Percentiles rank a stretch among this genome's conserved stretches.
phyloP scores from a whole-genome alignment of 2,888 invertebrate genomes.

The Noctuana brunneofusca region DNA sequence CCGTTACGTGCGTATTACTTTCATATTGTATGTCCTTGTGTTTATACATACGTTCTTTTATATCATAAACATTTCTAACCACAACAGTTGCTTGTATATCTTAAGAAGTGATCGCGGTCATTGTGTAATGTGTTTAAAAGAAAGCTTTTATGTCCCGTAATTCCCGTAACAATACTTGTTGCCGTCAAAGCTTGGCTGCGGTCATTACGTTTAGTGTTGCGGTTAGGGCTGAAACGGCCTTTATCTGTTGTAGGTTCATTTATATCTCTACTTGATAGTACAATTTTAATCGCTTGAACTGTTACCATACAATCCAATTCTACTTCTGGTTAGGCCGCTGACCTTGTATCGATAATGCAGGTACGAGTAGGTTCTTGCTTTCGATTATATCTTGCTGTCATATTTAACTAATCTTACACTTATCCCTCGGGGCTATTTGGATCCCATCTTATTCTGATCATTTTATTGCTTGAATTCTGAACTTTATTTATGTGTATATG shows the following conservation, averaged over 20 bases:
- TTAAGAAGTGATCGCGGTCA: background rate
- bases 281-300: background rate
- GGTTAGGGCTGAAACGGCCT: background rate
- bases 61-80: background rate
- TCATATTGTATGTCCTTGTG: too few species aligned
- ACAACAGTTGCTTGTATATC: background rate
- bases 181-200: background rate
- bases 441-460: slow-evolving; percentile 1
- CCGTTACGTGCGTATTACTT: background rate
- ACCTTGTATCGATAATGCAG: slow-evolving; percentile 24
- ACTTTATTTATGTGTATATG: background rate
- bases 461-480: background rate
- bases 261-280: background rate
- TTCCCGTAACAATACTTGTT: background rate
- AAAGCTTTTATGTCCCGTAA: background rate
- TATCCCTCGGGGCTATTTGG: slow-evolving; percentile 13
- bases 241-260: too few species aligned
- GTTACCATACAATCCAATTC: background rate
- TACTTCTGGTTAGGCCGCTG: slow-evolving; percentile 17
- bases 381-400: slow-evolving; percentile 26
- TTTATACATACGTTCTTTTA: background rate
- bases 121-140: background rate
- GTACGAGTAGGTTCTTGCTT: slow-evolving; percentile 14
- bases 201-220: background rate
- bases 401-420: slow-evolving; percentile 14